Conservation (phyloP, 2,113 vertebrate genomes). For the Chelonoidis abingdonii region DNA sequence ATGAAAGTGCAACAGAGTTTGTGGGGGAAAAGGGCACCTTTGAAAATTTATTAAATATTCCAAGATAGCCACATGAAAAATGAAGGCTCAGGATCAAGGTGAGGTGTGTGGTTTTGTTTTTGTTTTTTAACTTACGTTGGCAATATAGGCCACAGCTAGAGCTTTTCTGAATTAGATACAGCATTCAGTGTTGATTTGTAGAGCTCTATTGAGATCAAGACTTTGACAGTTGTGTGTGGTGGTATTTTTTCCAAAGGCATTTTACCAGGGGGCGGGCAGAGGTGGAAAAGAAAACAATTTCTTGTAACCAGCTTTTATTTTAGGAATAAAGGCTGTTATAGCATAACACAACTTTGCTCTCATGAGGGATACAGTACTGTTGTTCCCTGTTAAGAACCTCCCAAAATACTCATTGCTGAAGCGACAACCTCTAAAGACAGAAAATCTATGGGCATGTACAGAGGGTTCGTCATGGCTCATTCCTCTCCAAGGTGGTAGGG, state of each 20-base stretch:
- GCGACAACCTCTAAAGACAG: neutral
- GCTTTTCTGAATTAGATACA: neutral
- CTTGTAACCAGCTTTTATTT: neutral
- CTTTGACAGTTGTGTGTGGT: too few species aligned
- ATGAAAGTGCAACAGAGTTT: neutral
- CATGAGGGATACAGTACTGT: neutral
- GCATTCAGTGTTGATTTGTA: neutral
- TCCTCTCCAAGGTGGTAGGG: too few species aligned
- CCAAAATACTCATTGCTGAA: neutral
- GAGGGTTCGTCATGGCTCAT: too few species aligned
- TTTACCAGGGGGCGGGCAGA: neutral
- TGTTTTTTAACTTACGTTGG: neutral
- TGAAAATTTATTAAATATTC: neutral
- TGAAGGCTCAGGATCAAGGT: neutral
- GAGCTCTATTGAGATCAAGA: too few species aligned
- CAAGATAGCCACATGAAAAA: neutral
- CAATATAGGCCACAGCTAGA: neutral
- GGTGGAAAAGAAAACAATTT: neutral
- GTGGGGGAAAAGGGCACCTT: neutral
- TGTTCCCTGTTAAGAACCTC: neutral
- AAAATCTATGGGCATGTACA: neutral
- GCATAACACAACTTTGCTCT: neutral
- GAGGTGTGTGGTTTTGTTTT: neutral
- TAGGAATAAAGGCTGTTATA: neutral
- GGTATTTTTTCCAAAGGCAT: too few species aligned